Base-by-base conservation (phyloP, 2,888 invertebrate species). In the Leucophora obtusa region DNA sequence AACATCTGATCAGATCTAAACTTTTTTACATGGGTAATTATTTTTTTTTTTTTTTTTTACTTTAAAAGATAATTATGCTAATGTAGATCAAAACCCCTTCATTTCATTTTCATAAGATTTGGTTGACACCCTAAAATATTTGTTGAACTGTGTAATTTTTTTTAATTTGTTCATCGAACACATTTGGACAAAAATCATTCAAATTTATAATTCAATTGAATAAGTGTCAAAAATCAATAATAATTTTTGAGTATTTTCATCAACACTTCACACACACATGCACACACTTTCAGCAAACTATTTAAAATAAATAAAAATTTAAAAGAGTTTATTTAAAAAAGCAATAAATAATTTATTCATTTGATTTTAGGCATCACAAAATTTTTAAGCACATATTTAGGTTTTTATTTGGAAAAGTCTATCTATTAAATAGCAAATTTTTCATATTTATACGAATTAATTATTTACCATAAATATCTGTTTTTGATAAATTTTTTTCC, bases 161-260 rank as follows among this genome's bases (percentile, higher is more conserved):
- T 10, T 9, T 11, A 1, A 11, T 38, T 38, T 38, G 38, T 38
- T 11, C 38, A 9, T 38, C 38, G 1, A 38, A 38, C 38, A 38
- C 38, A 11, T 38, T 28, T 28, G 6, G 28, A 6, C 28, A 28
- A 28, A 6, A 28, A 4, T 38, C 38, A 38, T 38, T 38, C 11
- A 38, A 38, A 38, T 38, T 38, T 51, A 28, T 63, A 63, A 63
- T 63, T 63, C 63, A 63, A 63, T 63, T 51, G 63, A 33, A 28
- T 51, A 35, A 63, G 51, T 63, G 63, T 63, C 63, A 63, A 63
- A 63, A 63, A 63, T 63, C 63, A 63, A 63, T 63, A 33, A 51
- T 53, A 33, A 63, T 33, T 50, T 28, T 62, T 50, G 14, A 54
- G 1, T 38, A 38, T 38, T 38, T 38, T 38, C 11, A 38, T 38